Percentiles rank a stretch among this genome's conserved stretches.
These are phyloP conservation scores for Lampropteryx suffumata DNA, from an alignment of 2,888 invertebrate genomes.

Conservation along the genomic window DNA sequence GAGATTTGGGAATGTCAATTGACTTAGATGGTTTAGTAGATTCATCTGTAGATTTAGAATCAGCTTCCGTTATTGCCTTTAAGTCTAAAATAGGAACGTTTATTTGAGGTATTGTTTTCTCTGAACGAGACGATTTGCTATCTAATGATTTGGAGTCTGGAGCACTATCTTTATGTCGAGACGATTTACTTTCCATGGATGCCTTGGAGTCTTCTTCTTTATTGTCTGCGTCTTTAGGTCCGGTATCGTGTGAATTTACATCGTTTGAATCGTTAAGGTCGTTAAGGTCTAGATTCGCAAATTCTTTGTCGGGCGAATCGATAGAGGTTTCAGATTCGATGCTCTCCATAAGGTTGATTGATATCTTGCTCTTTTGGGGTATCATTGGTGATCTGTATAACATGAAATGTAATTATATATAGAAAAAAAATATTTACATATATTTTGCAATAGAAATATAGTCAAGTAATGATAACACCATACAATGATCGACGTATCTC, in stretches of 20 bases:
- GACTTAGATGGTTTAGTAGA: conserved; percentile 42
- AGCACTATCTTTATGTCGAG: conserved; percentile 45
- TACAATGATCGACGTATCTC: too few relatives aligned
- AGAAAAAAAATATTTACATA: background rate
- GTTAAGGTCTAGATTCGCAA: conserved; percentile 71
- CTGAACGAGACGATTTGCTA: conserved; percentile 51
- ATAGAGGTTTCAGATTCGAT: conserved; percentile 79
- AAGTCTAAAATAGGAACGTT: conserved; percentile 72
- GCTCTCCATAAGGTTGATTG: conserved; percentile 79
- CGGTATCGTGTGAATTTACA: conserved; percentile 47
- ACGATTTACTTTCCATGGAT: conserved; percentile 16
- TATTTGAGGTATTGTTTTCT: conserved; percentile 60
- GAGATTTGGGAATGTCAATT: conserved; percentile 50
- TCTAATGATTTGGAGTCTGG: conserved; percentile 56
- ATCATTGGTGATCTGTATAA: conserved; percentile 80
- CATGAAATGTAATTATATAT: too few relatives aligned
- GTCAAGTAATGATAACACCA: too few relatives aligned
- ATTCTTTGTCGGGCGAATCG: conserved; percentile 75
- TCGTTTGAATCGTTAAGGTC: conserved; percentile 67
- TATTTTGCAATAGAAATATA: too few relatives aligned
- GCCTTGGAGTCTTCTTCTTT: conserved; percentile 30
- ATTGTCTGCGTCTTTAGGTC: conserved; percentile 41
- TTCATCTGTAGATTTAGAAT: conserved; percentile 54
- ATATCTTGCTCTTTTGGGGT: conserved; percentile 74
- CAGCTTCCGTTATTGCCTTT: conserved; percentile 56